Conservation (phyloP, 2,797 vertebrate genomes). For the Simalia tracyae region DNA sequence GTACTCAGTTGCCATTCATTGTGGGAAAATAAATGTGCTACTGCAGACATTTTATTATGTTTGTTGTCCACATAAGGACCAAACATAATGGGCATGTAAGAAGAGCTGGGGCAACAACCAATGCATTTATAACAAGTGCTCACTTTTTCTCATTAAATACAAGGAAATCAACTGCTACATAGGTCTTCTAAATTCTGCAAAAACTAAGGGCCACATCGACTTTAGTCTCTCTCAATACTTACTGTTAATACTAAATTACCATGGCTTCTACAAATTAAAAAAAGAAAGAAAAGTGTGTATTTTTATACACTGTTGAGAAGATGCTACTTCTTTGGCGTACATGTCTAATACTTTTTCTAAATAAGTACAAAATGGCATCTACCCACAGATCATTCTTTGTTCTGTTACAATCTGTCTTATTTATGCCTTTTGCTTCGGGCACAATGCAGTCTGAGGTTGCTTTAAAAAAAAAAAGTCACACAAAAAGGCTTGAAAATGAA, state of each 20-base stretch:
- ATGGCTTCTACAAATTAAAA: conserved; percentile 7
- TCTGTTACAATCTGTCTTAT: not conserved
- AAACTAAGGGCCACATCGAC: not conserved
- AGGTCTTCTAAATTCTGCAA: conserved; percentile 23
- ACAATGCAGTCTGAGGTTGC: not conserved
- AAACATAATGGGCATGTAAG: not conserved
- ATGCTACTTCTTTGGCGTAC: conserved; percentile 55
- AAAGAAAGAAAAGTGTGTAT: conserved; percentile 18
- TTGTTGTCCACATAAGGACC: conserved; percentile 20
- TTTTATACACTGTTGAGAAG: conserved; percentile 39
- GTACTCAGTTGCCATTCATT: conserved; percentile 5
- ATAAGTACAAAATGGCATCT: not conserved
- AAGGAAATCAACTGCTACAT: not conserved
- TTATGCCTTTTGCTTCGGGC: conserved; percentile 7
- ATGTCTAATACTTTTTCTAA: conserved; percentile 30
- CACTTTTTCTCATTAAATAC: conserved; percentile 2
- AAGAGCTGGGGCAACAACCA: not conserved
- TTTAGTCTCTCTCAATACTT: not conserved
- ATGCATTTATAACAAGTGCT: not conserved
- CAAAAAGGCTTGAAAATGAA: not conserved
- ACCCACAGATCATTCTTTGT: not conserved
- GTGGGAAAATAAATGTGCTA: not conserved
- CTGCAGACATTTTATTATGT: conserved; percentile 21
- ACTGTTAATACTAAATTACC: conserved; percentile 17
- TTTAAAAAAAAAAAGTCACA: not conserved